Conservation (phyloP, 2,888 invertebrate species). For the Andrena minutula region DNA sequence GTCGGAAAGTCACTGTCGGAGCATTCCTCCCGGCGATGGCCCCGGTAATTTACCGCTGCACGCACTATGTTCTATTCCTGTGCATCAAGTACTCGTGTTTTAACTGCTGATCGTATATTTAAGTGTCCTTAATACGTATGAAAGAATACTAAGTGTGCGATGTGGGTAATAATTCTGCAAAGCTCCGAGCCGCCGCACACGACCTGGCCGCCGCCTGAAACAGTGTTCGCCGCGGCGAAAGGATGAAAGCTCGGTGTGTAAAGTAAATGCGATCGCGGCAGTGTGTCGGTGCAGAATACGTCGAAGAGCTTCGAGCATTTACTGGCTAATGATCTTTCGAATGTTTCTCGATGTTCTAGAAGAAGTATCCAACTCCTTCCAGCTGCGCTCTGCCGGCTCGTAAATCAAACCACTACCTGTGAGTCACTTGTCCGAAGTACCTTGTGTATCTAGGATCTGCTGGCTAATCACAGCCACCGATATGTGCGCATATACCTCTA, state of each 20-base stretch:
- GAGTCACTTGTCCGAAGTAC: slow-evolving; percentile 16
- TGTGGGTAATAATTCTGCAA: slow-evolving; percentile 21
- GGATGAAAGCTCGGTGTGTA: slow-evolving; percentile 18
- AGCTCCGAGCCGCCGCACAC: slow-evolving; percentile 13
- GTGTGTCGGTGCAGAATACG: slow-evolving; percentile 34
- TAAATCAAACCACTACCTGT: slow-evolving; percentile 2
- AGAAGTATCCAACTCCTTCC: slow-evolving; percentile 43
- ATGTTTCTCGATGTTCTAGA: slow-evolving; percentile 9
- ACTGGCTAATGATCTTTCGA: slow-evolving; percentile 6
- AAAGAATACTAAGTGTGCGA: slow-evolving; percentile 12
- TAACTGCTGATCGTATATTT: background rate
- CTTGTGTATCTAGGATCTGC: slow-evolving; percentile 36
- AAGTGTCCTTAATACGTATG: slow-evolving; percentile 13
- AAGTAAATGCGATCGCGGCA: slow-evolving; percentile 48
- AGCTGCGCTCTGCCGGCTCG: slow-evolving; percentile 17
- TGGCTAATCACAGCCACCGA: slow-evolving; percentile 53
- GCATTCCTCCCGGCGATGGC: background rate
- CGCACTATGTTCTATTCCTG: background rate
- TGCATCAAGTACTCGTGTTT: slow-evolving; percentile 19
- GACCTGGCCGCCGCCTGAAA: background rate
- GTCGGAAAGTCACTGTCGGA: background rate
- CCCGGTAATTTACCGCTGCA: background rate
- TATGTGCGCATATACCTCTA: slow-evolving; percentile 54
- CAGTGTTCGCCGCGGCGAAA: slow-evolving; percentile 26
- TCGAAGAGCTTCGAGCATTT: slow-evolving; percentile 15